Percentiles rank a stretch among this genome's conserved stretches.
These are phyloP conservation scores for Hydractinia echinata DNA, from an alignment of 30 jellyfish, hydroid and myxozoan genomes.

Conservation along the genomic window DNA sequence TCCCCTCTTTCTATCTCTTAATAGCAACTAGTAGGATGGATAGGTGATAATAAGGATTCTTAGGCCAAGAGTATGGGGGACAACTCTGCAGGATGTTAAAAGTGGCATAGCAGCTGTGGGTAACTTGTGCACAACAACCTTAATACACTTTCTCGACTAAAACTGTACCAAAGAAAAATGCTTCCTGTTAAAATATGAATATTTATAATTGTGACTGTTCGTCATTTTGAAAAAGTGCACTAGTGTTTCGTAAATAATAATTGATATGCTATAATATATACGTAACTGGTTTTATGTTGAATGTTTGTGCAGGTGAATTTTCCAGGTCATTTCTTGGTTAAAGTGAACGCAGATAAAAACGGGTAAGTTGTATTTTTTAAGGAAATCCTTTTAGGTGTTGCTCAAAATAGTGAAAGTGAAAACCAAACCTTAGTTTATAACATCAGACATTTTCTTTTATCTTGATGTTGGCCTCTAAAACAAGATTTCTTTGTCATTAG, in stretches of 20 bases:
- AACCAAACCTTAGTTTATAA: neutral
- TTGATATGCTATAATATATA: neutral
- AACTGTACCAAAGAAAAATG: no score
- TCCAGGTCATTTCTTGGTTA: conserved; percentile 59
- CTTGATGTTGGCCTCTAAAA: neutral
- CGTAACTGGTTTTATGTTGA: neutral
- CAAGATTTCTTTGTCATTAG: neutral
- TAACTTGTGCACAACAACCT: no score
- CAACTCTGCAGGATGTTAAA: no score
- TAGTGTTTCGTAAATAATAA: neutral
- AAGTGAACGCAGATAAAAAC: conserved; percentile 28
- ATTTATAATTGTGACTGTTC: neutral
- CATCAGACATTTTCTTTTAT: no score
- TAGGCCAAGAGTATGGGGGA: no score
- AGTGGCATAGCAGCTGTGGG: no score
- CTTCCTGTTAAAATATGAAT: no score
- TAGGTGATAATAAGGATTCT: no score
- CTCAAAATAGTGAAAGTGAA: neutral
- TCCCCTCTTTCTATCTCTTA: neutral
- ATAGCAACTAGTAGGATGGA: no score
- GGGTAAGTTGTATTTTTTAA: neutral
- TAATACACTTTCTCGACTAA: no score
- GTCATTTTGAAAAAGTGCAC: neutral
- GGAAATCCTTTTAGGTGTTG: neutral
- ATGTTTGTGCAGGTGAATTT: conserved; percentile 42